Evolutionary conservation across 2,797 vertebrate genomes (phyloP), one percentile per base, ranked within the genome.

Genomic region (Neosilurus hyrtlii): DNA sequence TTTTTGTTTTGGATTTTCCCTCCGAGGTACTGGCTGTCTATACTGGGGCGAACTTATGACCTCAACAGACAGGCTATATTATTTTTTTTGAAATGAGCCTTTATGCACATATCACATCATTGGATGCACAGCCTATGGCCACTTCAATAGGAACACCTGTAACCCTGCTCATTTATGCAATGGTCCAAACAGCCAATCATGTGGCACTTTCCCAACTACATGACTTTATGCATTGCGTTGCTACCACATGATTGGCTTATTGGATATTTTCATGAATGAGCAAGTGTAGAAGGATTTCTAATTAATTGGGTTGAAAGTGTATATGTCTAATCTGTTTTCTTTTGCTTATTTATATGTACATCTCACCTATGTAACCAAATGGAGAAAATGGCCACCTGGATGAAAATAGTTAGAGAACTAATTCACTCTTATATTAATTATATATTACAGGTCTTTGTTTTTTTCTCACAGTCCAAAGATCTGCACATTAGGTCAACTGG

Each of bases 21-120:
- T 81, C 77, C 2, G 30, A 61, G 26, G 35, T 5, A 10, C 20
- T 80, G 75, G 83, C 59, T 80, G 52, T 59, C 35, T 61, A 73
- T 65, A 79, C 66, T 81, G 68, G 68, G 59, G 82, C 66, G 82
- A 75, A 24, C 54, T 30, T 84, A 65, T 82, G 85, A 70, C 61
- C 82, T 68, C 56, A 81, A 9, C 49, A 83, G 54, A 30, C 74
- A 85, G 66, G 5, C 67, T 61, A 59, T 83, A 56, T 56, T 6
- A 67, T 75, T 83, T 82, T 37, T 67, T 86, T 59, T 83, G 59
- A 54, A 65, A 54, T 7, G 35, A 61, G 12, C 37, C 63, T 82
- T 79, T n/a, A 75, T 72, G 37, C 72, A 76, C 35, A 24, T 52
- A 52, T 52, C 26, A 72, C 66, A 83, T 22, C n/a, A 54, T 1